These are phyloP conservation scores for Chinchilla lanigera DNA, from an alignment of 2,113 vertebrate genomes.

Conservation along the genomic window DNA sequence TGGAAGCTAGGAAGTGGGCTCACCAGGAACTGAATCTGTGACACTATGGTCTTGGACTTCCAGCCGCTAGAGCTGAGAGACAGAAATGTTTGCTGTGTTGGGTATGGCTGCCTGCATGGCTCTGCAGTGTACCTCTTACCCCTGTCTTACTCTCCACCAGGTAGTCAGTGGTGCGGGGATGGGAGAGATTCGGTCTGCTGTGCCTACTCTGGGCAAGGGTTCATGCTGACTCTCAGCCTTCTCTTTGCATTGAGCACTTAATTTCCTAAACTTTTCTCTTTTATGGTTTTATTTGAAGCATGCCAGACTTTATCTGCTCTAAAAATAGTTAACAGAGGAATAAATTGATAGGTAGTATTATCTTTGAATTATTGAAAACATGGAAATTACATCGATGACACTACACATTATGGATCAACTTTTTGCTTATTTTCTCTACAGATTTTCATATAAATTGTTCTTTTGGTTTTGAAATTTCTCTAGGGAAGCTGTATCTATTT, in stretches of 20 bases:
- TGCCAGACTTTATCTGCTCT: not conserved
- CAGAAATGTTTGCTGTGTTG: too few species aligned
- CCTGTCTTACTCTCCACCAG: rapidly evolving
- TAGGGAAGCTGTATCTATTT: not conserved
- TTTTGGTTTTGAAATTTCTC: not conserved
- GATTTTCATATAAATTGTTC: not conserved
- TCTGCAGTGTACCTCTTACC: not conserved
- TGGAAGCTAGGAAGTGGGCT: not conserved
- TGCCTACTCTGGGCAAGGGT: not conserved
- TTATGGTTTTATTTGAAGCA: not conserved
- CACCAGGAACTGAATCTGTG: not conserved
- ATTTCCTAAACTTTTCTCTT: not conserved
- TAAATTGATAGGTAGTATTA: not conserved
- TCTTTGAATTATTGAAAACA: not conserved
- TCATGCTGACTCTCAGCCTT: not conserved
- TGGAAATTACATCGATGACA: not conserved
- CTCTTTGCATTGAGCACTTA: not conserved
- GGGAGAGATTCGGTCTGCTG: not conserved
- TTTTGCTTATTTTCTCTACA: not conserved
- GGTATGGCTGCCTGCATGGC: rapidly evolving
- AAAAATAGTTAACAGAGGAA: not conserved
- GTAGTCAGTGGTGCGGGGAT: rapidly evolving
- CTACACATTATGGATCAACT: not conserved
- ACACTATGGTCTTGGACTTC: not conserved
- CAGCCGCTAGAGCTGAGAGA: not conserved